Percentiles rank a stretch among this genome's conserved stretches.
Evolutionary conservation across 2,888 invertebrate species (phyloP).

Genomic region (Halictus quadricinctus): DNA sequence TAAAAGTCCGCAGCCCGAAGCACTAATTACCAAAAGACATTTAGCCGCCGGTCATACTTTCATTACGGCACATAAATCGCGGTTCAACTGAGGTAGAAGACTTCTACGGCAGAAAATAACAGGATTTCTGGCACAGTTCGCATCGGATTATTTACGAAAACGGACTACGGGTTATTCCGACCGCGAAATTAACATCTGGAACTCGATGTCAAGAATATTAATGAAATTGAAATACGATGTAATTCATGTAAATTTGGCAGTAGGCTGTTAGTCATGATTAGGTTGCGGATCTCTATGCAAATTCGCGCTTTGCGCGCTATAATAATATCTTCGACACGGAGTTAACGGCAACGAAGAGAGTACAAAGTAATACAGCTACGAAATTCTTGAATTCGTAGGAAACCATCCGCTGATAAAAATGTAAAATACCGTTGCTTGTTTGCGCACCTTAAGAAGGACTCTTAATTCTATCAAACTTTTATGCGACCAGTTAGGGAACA

Average conservation of each 20-base stretch:
- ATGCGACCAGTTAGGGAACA: neutral
- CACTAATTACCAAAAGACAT: neutral
- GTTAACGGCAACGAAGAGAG: neutral
- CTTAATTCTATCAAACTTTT: conserved; percentile 4
- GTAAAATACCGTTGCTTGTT: neutral
- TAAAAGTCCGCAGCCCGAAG: neutral
- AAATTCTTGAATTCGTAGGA: neutral
- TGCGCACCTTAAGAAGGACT: neutral
- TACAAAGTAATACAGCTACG: neutral
- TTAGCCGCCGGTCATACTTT: neutral
- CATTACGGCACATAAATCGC: neutral
- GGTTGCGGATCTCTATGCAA: conserved; percentile 1
- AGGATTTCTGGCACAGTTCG: neutral
- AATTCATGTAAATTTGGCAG: conserved; percentile 2
- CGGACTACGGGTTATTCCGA: neutral
- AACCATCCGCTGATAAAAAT: neutral
- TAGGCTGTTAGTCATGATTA: neutral
- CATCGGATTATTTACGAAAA: neutral
- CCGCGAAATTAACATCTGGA: neutral
- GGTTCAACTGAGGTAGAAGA: neutral
- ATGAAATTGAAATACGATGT: conserved; percentile 9
- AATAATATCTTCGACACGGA: neutral
- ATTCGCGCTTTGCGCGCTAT: neutral
- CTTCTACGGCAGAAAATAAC: neutral
- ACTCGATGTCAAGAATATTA: neutral